Evolutionary conservation across 2,888 invertebrate genomes (phyloP).

Genomic region (Lottia gigantea): DNA sequence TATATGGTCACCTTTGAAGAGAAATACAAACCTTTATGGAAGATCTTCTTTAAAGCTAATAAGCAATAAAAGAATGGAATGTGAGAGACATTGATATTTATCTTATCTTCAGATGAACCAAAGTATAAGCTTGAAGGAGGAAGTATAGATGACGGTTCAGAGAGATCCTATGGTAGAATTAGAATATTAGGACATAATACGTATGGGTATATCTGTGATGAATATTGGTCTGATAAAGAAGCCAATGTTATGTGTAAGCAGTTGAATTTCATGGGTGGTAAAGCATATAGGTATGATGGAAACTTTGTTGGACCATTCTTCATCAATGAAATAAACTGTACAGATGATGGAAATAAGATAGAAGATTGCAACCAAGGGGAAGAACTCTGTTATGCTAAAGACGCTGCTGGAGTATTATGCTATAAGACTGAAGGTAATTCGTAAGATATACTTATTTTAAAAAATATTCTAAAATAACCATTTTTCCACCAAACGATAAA

Average conservation of each 20-base stretch:
- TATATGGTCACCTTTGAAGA: no score
- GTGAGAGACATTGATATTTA: no score
- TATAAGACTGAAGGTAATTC: slow-evolving; percentile 31
- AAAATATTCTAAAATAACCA: not conserved
- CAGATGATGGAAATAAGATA: slow-evolving; percentile 37
- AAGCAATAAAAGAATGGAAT: no score
- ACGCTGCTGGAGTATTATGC: slow-evolving; percentile 41
- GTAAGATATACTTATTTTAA: not conserved
- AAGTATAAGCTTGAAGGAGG: slow-evolving; percentile 18
- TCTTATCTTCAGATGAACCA: not conserved
- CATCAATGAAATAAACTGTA: slow-evolving; percentile 35
- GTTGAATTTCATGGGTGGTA: slow-evolving; percentile 69
- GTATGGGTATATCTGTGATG: slow-evolving; percentile 49
- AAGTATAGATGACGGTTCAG: not conserved
- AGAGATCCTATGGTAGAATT: slow-evolving; percentile 15
- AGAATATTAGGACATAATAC: slow-evolving; percentile 14
- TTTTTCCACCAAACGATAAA: not conserved
- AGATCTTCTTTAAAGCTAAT: no score
- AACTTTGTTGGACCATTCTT: slow-evolving; percentile 32
- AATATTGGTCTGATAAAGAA: slow-evolving; percentile 45
- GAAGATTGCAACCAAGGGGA: slow-evolving; percentile 28
- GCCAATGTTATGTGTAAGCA: slow-evolving; percentile 45
- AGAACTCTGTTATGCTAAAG: slow-evolving; percentile 27
- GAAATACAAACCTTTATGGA: no score
- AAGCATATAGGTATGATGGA: slow-evolving; percentile 28